phyloP scores from a whole-genome alignment of 2,888 invertebrate species.

The Cepaea hortensis region DNA sequence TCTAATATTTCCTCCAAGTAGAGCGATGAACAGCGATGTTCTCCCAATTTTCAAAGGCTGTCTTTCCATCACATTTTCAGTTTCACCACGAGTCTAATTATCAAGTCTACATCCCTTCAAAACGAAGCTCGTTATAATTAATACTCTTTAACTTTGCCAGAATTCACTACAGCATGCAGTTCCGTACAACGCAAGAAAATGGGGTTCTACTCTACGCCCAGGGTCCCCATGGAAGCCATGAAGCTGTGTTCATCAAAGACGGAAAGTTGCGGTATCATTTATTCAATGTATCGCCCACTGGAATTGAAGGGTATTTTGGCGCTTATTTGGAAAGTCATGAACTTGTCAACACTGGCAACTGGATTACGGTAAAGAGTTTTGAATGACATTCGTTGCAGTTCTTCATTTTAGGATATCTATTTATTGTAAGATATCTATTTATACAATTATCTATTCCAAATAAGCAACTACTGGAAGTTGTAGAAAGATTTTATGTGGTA shows the following conservation, averaged over 20 bases:
- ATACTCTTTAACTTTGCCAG: constrained; percentile 20
- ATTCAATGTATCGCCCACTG: constrained; percentile 50
- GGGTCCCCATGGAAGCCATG: constrained; percentile 49
- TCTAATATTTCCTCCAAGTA: no score
- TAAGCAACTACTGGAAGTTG: no score
- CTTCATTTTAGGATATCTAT: no score
- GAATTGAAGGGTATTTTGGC: constrained; percentile 51
- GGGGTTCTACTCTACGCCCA: constrained; percentile 50
- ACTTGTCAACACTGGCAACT: constrained; percentile 38
- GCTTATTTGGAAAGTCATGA: constrained; percentile 33
- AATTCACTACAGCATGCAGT: constrained; percentile 50
- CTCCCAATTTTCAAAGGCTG: no score
- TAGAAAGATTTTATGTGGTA: no score
- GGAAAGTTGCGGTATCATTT: constrained; percentile 51
- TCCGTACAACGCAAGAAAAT: constrained; percentile 37
- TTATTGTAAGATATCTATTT: no score
- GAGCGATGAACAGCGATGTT: no score
- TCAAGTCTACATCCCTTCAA: background rate
- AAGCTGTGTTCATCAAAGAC: constrained; percentile 48
- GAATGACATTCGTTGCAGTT: no score
- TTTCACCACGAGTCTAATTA: no score
- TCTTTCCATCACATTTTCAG: no score
- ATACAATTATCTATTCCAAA: no score
- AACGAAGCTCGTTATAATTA: no score
- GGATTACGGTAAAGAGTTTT: constrained; percentile 40